phyloP scores from a whole-genome alignment of 2,888 invertebrate species.

The Scaptomyza caliginosa region DNA sequence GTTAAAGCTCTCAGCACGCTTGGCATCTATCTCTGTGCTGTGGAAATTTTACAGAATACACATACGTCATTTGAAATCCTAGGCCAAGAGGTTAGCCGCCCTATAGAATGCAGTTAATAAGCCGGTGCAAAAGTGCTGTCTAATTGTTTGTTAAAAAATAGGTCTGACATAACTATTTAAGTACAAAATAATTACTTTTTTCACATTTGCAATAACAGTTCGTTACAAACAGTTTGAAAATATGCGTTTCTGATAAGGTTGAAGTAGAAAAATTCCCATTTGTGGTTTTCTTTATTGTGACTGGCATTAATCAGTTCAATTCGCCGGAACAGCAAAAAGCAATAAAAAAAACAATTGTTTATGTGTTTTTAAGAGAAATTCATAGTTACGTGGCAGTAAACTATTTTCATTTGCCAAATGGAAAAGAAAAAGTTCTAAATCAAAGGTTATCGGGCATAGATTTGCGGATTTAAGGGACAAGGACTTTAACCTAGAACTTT shows the following conservation, averaged over 20 bases:
- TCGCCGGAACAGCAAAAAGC: not conserved
- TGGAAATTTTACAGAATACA: constrained; percentile 56
- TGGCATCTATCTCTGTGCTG: constrained; percentile 26
- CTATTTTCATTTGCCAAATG: too few relatives aligned
- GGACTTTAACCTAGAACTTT: constrained; percentile 52
- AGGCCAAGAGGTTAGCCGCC: not conserved
- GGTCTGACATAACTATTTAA: not conserved
- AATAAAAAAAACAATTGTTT: not conserved
- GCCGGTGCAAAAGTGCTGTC: not conserved
- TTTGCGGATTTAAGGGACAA: constrained; percentile 16
- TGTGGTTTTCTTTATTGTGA: constrained; percentile 3
- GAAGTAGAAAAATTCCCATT: constrained; percentile 17
- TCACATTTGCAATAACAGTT: too few relatives aligned
- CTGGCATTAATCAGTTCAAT: constrained; percentile 16
- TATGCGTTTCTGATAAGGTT: constrained; percentile 9
- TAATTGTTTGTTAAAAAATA: not conserved
- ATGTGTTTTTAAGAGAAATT: constrained; percentile 3
- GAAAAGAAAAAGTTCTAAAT: not conserved
- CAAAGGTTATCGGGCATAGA: constrained; percentile 2
- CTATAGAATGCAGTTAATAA: not conserved
- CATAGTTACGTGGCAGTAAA: constrained; percentile 6
- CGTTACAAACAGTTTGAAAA: not conserved
- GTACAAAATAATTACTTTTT: not conserved
- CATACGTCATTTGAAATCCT: constrained; percentile 27
- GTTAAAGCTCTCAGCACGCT: constrained; percentile 2